Base-by-base conservation (phyloP, 2,888 invertebrate genomes). In the Cantharis rufa region DNA sequence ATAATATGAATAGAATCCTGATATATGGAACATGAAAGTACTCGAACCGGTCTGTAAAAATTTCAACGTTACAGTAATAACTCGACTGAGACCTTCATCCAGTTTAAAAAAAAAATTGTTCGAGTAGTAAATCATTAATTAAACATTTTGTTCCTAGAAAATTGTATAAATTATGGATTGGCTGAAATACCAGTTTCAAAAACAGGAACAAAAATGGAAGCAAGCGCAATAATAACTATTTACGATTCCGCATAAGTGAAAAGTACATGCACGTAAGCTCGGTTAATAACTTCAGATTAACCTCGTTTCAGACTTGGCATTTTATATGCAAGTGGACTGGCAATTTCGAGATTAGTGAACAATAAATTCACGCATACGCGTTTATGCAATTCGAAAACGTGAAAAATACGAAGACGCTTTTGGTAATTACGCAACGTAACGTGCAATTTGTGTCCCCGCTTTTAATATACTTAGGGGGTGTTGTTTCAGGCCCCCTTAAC, bases 361-460 rank as follows among this genome's bases (percentile, higher is more conserved):
- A 63, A 74, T 74, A 74, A 74, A 74, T 74, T 74, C 69, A 70
- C 74, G 28, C 74, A 66, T n/a, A 66, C 64, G 64, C 18, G 64
- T 64, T 64, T 64, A 64, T 21, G 18, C 21, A 64, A 76, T 76
- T 78, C 69, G 24, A 24, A 78, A 71, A 74, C 71, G 78, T 76
- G 74, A 76, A 69, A 78, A 76, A 72, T 76, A 76, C 76, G 72
- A 81, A 81, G 79, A 48, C n/a, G 48, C 48, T 48, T 82, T 81
- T 79, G 78, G 80, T 80, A 82, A 82, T 82, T 81, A 82, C 81
- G 80, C 76, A n/a, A n/a, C n/a, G n/a, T n/a, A n/a, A n/a, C n/a
- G n/a, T n/a, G n/a, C n/a, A 82, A 82, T 82, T 82, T 82, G 83
- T 83, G 82, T 82, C 82, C 82, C 82, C 79, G 81, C 82, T 82